phyloP scores from a whole-genome alignment of 2,113 vertebrate species.

The Rynchops niger region DNA sequence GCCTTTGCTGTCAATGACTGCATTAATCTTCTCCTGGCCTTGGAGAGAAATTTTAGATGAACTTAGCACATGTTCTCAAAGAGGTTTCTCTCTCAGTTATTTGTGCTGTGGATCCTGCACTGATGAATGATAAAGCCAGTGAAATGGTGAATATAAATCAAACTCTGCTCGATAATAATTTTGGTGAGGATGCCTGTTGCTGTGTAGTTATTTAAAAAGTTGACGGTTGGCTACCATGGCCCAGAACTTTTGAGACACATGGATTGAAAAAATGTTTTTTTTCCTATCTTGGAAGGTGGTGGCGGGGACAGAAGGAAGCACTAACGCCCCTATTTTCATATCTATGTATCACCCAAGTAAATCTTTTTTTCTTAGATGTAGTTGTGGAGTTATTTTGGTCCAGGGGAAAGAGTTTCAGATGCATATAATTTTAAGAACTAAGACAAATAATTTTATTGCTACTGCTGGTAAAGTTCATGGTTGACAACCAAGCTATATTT shows the following conservation, averaged over 20 bases:
- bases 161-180: neutral
- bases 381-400: neutral
- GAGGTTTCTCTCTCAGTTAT: neutral
- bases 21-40: constrained; percentile 10
- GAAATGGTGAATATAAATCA: neutral
- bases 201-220: neutral
- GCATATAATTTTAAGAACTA: neutral
- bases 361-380: neutral
- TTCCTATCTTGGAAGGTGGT: neutral
- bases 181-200: neutral
- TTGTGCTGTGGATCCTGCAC: neutral
- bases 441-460: neutral
- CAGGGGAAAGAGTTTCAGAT: neutral
- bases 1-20: neutral
- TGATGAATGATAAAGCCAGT: neutral
- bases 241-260: neutral
- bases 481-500: neutral
- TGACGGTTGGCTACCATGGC: neutral
- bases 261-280: neutral
- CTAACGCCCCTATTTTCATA: neutral
- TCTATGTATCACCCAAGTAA: neutral
- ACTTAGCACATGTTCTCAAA: neutral
- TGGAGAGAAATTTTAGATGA: constrained; percentile 5
- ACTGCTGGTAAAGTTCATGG: neutral
- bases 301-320: neutral